Conservation (phyloP, 2,113 vertebrate genomes). For the Prietella phreatophila region DNA sequence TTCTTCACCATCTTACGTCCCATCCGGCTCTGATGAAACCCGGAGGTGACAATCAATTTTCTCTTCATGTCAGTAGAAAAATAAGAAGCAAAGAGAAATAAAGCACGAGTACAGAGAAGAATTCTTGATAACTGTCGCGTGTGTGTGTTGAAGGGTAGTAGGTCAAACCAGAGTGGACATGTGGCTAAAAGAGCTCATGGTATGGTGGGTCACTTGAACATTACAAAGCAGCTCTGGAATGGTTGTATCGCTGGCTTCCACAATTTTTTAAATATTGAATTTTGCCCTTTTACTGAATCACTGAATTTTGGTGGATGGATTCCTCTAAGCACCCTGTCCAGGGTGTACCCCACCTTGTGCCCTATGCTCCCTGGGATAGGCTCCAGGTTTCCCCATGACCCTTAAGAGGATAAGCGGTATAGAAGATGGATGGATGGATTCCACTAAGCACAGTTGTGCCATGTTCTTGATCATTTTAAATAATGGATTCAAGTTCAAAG, state of each 20-base stretch:
- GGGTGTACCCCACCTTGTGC: no score
- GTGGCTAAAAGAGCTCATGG: background rate
- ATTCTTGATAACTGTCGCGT: background rate
- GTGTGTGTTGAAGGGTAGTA: background rate
- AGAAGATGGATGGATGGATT: no score
- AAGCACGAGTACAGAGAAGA: background rate
- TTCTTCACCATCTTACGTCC: background rate
- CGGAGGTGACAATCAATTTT: background rate
- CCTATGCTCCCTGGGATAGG: no score
- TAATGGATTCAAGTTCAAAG: background rate
- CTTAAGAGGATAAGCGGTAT: no score
- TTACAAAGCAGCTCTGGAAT: background rate
- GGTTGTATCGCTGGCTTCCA: background rate
- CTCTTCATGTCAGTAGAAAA: background rate
- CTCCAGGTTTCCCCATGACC: no score
- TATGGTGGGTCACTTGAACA: background rate
- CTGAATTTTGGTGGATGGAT: background rate
- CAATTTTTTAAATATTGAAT: background rate
- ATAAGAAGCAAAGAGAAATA: background rate
- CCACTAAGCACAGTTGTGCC: background rate
- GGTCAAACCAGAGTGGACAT: background rate
- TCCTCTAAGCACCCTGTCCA: no score
- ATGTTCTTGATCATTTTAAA: background rate
- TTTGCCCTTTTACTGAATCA: background rate
- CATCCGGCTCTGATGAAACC: background rate